phyloP scores from a whole-genome alignment of 2,888 invertebrate species.

The Erebia palarica region DNA sequence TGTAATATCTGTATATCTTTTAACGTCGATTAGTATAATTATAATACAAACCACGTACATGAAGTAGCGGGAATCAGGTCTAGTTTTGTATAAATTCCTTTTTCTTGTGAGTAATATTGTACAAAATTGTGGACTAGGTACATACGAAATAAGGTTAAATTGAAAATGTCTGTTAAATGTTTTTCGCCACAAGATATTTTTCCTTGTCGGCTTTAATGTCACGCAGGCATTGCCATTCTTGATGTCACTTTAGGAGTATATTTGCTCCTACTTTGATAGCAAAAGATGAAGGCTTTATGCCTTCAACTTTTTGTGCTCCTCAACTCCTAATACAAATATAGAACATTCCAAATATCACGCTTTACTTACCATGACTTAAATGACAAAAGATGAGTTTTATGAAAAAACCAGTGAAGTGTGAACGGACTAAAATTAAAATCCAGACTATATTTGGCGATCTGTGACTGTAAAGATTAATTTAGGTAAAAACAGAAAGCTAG shows the following conservation, averaged over 20 bases:
- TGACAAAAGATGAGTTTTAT: slow-evolving; percentile 25
- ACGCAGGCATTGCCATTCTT: not conserved
- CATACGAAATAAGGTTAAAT: not conserved
- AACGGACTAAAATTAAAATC: slow-evolving; percentile 41
- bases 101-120: not conserved
- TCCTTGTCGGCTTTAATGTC: not conserved
- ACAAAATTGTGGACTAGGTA: not conserved
- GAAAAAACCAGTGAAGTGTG: slow-evolving; percentile 37
- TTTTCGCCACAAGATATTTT: not conserved
- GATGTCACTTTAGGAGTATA: not conserved
- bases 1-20: not conserved
- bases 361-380: not conserved
- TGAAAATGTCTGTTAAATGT: not conserved
- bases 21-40: no score
- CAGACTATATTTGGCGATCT: slow-evolving; percentile 37
- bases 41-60: no score
- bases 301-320: not conserved
- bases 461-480: slow-evolving; percentile 45
- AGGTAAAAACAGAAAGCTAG: slow-evolving; percentile 65
- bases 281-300: not conserved
- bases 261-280: not conserved
- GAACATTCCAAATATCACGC: not conserved
- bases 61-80: no score
- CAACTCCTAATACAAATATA: not conserved
- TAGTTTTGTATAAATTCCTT: no score